Evolutionary conservation across 1,140 invertebrate genomes (phyloP), one percentile per base, ranked within the genome.

Genomic region (Laupala kohalensis): DNA sequence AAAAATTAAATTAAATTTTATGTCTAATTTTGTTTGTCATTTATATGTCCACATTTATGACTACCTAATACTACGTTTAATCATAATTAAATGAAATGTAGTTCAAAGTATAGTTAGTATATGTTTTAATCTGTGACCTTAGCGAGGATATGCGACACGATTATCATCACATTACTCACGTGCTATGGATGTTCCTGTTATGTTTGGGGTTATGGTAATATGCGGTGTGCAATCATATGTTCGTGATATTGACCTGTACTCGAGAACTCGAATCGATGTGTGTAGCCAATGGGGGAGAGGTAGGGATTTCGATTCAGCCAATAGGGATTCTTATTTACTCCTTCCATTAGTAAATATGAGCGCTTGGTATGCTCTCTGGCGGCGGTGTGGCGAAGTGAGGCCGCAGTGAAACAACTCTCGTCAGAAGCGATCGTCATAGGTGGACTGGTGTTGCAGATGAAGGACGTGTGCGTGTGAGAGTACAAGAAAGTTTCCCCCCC

Each of bases 391-490:
- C 9, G 29, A 68, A 71, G 68, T 72, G 23, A 15, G 19, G 53
- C 15, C 69, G 12, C 23, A 69, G 67, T 4, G 68, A 67, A 70
- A 63, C 72, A 70, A 69, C 69, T 72, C 71, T 74, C 73, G 70
- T 72, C 67, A 71, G 63, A 62, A 74, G 69, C 71, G 71, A 25
- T 72, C 68, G 53, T 67, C 70, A 65, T 72, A 74, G 71, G 73
- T 68, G 67, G 71, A 26, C 66, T 74, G 67, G 70, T 74, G 71
- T 67, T 72, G 67, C 71, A 72, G 70, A 74, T 72, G 73, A 62
- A 66, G 64, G 68, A 37, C 71, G 70, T 71, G 70, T 72, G 70
- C 71, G 73, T 74, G 73, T 74, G 73, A 37, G 62, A 74, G 71
- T 74, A 69, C 37, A 72, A 69, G 70, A 65, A 69, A 37, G 68